Evolutionary conservation across 2,113 vertebrate genomes (phyloP).

Genomic region (Sinocyclocheilus grahami): DNA sequence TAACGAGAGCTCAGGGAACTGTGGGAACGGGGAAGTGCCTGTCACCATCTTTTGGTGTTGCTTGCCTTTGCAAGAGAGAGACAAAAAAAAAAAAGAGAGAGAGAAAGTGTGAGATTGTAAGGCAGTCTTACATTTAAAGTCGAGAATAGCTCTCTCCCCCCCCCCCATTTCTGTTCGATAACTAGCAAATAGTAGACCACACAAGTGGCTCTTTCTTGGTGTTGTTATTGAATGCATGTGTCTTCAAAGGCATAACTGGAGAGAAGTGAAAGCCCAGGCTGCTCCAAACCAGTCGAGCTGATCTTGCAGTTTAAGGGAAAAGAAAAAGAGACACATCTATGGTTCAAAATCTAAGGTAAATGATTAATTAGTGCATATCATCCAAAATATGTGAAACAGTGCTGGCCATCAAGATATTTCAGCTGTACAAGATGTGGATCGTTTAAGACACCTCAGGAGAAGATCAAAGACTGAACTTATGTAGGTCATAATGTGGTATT

Average conservation of each 20-base stretch:
- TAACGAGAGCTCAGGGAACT: conserved; percentile 60
- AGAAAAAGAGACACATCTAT: conserved; percentile 14
- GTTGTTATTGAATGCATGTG: conserved; percentile 17
- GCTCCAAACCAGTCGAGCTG: not conserved
- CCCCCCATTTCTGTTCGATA: not conserved
- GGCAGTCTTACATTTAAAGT: not conserved
- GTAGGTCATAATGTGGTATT: conserved; percentile 8
- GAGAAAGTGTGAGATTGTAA: conserved; percentile 26
- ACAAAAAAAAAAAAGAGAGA: not conserved
- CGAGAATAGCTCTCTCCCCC: not conserved
- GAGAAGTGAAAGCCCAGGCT: not conserved
- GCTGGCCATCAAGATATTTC: not conserved
- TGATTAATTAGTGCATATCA: conserved; percentile 7
- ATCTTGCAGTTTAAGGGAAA: not conserved
- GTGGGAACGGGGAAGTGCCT: conserved; percentile 52
- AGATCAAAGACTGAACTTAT: conserved; percentile 14
- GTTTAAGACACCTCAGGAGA: not conserved
- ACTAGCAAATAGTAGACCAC: conserved; percentile 26
- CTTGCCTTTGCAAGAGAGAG: conserved; percentile 24
- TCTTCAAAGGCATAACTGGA: not conserved
- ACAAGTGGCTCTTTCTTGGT: not conserved
- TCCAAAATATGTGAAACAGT: not conserved
- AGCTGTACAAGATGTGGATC: not conserved
- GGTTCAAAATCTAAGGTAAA: conserved; percentile 9
- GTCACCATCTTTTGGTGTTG: conserved; percentile 55